Evolutionary conservation across 92 coral and sea anemone species (phyloP), one percentile per base, ranked within the genome.

Genomic region (Palythoa heliodiscus): DNA sequence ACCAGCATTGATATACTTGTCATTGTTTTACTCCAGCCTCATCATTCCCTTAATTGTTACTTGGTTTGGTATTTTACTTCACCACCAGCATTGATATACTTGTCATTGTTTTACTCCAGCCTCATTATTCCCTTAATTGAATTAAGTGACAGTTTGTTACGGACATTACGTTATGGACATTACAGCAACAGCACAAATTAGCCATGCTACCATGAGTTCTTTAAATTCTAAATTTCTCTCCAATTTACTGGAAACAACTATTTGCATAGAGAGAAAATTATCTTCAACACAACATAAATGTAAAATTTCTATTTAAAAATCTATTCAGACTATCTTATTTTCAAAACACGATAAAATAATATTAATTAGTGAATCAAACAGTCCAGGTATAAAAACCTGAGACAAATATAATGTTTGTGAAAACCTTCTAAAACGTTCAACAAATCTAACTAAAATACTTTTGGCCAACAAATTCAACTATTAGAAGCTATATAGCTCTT

Each of bases 131-230:
- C 75, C 75, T 70, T 37, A 70, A 29, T 70, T 70, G 11, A 2
- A 10, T 70, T 4, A 2, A 10, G 4, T 70, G 75, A 29, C 11
- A 70, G 75, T 70, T 70, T 70, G 75, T 70, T 70, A 70, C 71
- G 64, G 71, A 78, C 64, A 55, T 78, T 54, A 78, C 68, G 71
- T 78, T 55, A 78, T 52, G 43, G 83, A 54, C 83, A 67, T 57
- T 57, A 78, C 83, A 78, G 52, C 52, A 50, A 39, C 71, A 67
- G 25, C 24, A 54, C 52, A 52, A 79, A 2, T 29, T 0, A 60
- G 69, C 76, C 11, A 38, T 38, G 54, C 24, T 9, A 71, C 76
- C 76, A 37, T n/a, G 16, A 71, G 53, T 71, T 71, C 23, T 71
- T 71, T 71, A 16, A 39, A 71, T 71, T 71, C 24, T 71, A 71